These are phyloP conservation scores for Gila orcuttii DNA, from an alignment of 2,113 vertebrate species.

Conservation along the genomic window DNA sequence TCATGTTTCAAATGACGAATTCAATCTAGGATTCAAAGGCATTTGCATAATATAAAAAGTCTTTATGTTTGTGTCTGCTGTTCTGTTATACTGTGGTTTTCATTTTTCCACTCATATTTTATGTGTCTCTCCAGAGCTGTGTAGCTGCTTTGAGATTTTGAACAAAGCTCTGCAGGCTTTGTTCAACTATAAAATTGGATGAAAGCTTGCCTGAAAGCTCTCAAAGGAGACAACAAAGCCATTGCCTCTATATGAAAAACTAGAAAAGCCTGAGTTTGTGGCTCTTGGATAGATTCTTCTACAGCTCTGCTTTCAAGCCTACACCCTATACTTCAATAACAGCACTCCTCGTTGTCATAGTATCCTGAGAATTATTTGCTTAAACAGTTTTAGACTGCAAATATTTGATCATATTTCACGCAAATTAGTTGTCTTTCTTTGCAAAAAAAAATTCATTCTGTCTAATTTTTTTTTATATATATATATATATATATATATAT, in stretches of 20 bases:
- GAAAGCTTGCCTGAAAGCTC: slow-evolving; percentile 51
- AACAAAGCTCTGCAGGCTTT: slow-evolving; percentile 56
- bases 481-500: no score
- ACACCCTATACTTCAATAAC: slow-evolving; percentile 12
- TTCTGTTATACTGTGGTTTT: slow-evolving; percentile 33
- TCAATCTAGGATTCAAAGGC: slow-evolving; percentile 42
- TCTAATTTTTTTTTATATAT: neutral
- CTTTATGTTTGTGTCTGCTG: slow-evolving; percentile 45
- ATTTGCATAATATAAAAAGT: slow-evolving; percentile 49
- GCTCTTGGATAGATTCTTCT: slow-evolving; percentile 28
- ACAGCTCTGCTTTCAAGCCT: slow-evolving; percentile 41
- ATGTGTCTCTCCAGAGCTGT: slow-evolving; percentile 48
- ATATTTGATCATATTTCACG: slow-evolving; percentile 2
- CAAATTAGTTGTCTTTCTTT: slow-evolving; percentile 2
- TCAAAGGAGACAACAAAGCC: slow-evolving; percentile 53
- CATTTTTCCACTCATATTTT: slow-evolving; percentile 51
- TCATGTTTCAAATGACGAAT: slow-evolving; percentile 40
- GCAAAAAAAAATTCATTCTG: slow-evolving; percentile 4
- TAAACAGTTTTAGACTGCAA: slow-evolving; percentile 29
- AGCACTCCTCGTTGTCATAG: slow-evolving; percentile 19
- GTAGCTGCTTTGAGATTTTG: slow-evolving; percentile 49
- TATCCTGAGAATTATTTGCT: slow-evolving; percentile 25
- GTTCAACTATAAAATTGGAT: slow-evolving; percentile 57
- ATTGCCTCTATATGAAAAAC: slow-evolving; percentile 38
- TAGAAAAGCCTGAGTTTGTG: slow-evolving; percentile 42